A percentile compares a stretch with the other conserved stretches of the same genome.
Evolutionary conservation across 2,113 vertebrate genomes (phyloP).

Genomic region (Oryzias celebensis): DNA sequence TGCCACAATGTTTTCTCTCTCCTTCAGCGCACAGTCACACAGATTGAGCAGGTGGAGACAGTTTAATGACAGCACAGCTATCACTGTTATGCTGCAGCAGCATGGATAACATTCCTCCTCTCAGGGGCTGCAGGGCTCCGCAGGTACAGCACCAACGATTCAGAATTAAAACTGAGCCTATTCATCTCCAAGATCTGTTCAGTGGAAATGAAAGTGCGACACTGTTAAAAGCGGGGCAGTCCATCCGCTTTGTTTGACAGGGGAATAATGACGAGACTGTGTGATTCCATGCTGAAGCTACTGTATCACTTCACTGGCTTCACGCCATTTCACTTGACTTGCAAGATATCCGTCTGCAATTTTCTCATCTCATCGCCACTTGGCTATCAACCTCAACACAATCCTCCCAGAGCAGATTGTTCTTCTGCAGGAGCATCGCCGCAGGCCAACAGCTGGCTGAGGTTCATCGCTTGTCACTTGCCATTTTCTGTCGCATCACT

Average conservation of each 20-base stretch:
- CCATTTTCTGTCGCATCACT: conserved; percentile 60
- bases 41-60: conserved; percentile 18
- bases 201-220: conserved; percentile 26
- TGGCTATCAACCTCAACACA: conserved; percentile 20
- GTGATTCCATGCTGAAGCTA: conserved; percentile 20
- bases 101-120: conserved; percentile 1
- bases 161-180: conserved; percentile 19
- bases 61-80: conserved; percentile 16
- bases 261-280: conserved; percentile 30
- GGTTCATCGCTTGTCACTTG: conserved; percentile 64
- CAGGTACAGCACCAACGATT: conserved; percentile 12
- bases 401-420: conserved; percentile 27
- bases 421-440: conserved; percentile 57
- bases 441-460: conserved; percentile 68
- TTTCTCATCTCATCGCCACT: conserved; percentile 51
- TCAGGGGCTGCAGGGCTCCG: background rate
- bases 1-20: conserved; percentile 9
- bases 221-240: conserved; percentile 23
- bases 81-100: background rate
- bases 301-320: conserved; percentile 24
- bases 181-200: conserved; percentile 24
- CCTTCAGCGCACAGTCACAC: conserved; percentile 1
- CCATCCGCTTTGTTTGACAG: conserved; percentile 36
- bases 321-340: conserved; percentile 27
- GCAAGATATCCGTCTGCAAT: conserved; percentile 46